Evolutionary conservation across 2,113 vertebrate species (phyloP), one percentile per base, ranked within the genome.

Genomic region (Labeo rohita): DNA sequence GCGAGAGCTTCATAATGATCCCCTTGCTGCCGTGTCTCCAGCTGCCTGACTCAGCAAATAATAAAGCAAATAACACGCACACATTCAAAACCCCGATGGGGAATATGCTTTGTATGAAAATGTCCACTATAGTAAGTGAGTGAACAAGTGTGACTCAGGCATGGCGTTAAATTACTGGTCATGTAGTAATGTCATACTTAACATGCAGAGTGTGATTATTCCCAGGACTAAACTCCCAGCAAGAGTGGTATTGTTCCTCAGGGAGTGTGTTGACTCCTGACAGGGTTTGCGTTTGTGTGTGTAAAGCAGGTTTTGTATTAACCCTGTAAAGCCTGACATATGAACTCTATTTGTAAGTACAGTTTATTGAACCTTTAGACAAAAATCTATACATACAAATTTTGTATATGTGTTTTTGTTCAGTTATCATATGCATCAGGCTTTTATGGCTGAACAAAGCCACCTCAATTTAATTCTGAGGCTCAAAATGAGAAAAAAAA

Each of bases 11-110:
- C 56, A 85, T 85, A 85, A 77, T 81, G 70, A 85, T 83, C 50
- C 80, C 63, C 12, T 63, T 59, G 85, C 66, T 80, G 79, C 43
- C 34, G 39, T 59, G 70, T 72, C 66, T 81, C 77, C 77, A 23
- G 77, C 85, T 81, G 77, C 23, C 68, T 86, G 77, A 86, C 85
- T 80, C 85, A 86, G 84, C 84, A 85, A 78, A 52, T 66, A 66
- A 39, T 77, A 78, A n/a, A 49, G 63, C 74, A 78, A 54, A 56
- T 73, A 61, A 85, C 76, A 85, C 50, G 70, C 47, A 54, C 28
- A 80, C 76, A 56, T n/a, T 28, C 16, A 72, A 6, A 59, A 47
- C 45, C 2, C 61, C 68, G 23, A 65, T 28, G 39, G 78, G 39
- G 43, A 21, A 47, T 56, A 86, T 28, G 2, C 7, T 18, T 81